A percentile compares a stretch with the other conserved stretches of the same genome.
phyloP scores from a whole-genome alignment of 2,113 vertebrate species.

The Tricholaema leucomelas region DNA sequence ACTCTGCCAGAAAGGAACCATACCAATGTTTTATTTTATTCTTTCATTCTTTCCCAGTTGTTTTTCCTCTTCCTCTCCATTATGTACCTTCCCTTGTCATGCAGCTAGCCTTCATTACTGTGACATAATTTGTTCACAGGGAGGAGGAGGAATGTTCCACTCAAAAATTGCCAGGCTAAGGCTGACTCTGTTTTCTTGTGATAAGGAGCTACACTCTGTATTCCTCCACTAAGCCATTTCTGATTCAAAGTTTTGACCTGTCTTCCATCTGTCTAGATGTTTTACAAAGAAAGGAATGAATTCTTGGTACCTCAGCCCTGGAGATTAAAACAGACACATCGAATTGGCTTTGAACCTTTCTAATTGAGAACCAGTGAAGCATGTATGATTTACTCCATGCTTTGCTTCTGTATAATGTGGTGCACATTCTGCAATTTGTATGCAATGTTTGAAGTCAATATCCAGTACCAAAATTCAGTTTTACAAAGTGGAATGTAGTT shows the following conservation, averaged over 20 bases:
- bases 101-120: not conserved
- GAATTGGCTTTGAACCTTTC: conserved; percentile 24
- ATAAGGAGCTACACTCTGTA: conserved; percentile 8
- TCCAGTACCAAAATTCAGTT: not conserved
- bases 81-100: not conserved
- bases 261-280: conserved; percentile 28
- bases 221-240: conserved; percentile 11
- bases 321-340: conserved; percentile 28
- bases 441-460: not conserved
- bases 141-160: conserved; percentile 5
- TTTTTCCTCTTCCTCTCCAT: not conserved
- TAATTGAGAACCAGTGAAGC: conserved; percentile 47
- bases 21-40: not conserved
- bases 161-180: not conserved
- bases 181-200: conserved; percentile 32
- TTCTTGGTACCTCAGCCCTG: not conserved
- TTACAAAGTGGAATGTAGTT: not conserved
- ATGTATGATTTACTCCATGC: not conserved
- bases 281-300: not conserved
- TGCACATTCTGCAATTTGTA: not conserved
- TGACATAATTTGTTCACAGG: not conserved
- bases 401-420: not conserved
- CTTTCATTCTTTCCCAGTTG: not conserved
- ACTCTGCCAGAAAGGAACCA: not conserved
- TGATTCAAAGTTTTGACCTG: not conserved